Conservation (phyloP, 92 coral and sea anemone species). For the Anthopleura xanthogrammica region DNA sequence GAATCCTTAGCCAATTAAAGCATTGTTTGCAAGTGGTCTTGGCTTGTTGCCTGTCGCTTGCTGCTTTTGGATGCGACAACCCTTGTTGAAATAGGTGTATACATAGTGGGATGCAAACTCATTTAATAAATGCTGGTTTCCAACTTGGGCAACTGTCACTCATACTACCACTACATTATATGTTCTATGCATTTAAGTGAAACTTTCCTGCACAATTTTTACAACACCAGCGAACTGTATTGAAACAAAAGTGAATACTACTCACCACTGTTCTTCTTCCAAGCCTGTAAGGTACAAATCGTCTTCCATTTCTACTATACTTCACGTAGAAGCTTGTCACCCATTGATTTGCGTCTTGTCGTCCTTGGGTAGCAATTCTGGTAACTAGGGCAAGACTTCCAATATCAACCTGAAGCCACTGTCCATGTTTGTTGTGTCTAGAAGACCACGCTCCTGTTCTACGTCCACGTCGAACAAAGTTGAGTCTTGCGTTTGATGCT, state of each 20-base stretch:
- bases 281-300: slow-evolving; percentile 49
- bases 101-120: too few species aligned
- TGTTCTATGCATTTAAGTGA: too few species aligned
- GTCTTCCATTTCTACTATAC: slow-evolving; percentile 50
- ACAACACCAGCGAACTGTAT: too few species aligned
- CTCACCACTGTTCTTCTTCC: slow-evolving; percentile 44
- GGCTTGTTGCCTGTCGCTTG: too few species aligned
- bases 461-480: slow-evolving; percentile 59
- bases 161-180: too few species aligned
- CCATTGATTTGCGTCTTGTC: slow-evolving; percentile 57
- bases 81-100: too few species aligned
- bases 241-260: neutral
- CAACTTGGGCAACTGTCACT: too few species aligned
- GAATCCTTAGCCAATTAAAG: too few species aligned
- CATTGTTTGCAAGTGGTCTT: too few species aligned
- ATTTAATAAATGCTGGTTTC: too few species aligned
- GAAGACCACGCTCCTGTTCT: slow-evolving; percentile 72
- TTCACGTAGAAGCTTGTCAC: slow-evolving; percentile 43
- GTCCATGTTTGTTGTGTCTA: slow-evolving; percentile 53
- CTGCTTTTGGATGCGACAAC: too few species aligned
- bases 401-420: slow-evolving; percentile 76
- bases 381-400: slow-evolving; percentile 58
- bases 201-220: too few species aligned
- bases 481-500: slow-evolving; percentile 66
- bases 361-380: slow-evolving; percentile 58